These are phyloP conservation scores for Xyliphius kryptos DNA, from an alignment of 2,113 vertebrate genomes.

Conservation along the genomic window DNA sequence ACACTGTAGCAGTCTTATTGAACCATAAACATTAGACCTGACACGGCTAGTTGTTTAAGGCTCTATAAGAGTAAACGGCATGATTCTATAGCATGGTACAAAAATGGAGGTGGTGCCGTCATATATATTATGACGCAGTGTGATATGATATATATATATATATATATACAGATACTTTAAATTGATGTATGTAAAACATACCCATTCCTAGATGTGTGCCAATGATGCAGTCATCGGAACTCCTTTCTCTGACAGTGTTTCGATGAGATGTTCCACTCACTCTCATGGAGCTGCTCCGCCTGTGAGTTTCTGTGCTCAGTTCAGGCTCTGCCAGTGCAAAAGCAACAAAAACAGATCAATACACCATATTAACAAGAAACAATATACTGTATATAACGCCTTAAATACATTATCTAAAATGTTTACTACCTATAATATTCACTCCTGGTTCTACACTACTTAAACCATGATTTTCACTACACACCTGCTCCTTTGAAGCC, in stretches of 20 bases:
- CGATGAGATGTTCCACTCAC: slow-evolving; percentile 69
- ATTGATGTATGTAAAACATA: no score
- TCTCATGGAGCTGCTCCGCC: slow-evolving; percentile 78
- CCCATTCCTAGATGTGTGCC: slow-evolving; percentile 76
- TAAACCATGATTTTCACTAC: no score
- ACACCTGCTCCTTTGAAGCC: slow-evolving; percentile 73
- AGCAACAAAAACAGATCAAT: slow-evolving; percentile 15
- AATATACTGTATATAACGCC: no score
- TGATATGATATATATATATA: no score
- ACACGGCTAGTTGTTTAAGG: slow-evolving; percentile 31
- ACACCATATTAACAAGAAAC: no score
- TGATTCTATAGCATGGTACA: slow-evolving; percentile 18
- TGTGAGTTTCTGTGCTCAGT: slow-evolving; percentile 56
- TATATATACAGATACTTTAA: no score
- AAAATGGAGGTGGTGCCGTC: slow-evolving; percentile 17
- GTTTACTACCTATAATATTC: no score
- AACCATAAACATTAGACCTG: slow-evolving; percentile 33
- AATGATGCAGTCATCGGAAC: slow-evolving; percentile 71
- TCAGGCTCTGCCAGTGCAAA: slow-evolving; percentile 63
- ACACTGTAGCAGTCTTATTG: slow-evolving; percentile 24
- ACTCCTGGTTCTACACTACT: no score
- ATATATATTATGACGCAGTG: no score
- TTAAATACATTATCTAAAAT: no score
- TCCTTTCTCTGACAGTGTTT: slow-evolving; percentile 65
- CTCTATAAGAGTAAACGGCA: slow-evolving; percentile 18